phyloP scores from a whole-genome alignment of 2,113 vertebrate genomes.

The Cisticola juncidis region DNA sequence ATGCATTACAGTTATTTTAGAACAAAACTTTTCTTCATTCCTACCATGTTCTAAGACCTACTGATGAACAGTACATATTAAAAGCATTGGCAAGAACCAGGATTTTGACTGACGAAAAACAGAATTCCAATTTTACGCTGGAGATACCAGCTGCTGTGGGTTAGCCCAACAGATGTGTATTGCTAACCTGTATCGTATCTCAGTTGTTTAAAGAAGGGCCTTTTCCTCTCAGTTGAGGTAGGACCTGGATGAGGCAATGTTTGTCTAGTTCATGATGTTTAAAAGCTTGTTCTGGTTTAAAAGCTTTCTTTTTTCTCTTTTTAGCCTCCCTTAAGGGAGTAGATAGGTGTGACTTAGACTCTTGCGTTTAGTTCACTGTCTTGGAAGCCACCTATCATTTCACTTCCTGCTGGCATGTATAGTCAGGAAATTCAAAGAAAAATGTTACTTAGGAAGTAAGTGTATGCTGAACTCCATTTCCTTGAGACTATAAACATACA shows the following conservation, averaged over 20 bases:
- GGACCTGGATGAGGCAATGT: not conserved
- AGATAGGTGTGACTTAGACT: not conserved
- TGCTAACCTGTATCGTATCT: not conserved
- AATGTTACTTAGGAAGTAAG: not conserved
- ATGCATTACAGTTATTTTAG: not conserved
- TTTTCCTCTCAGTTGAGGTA: not conserved
- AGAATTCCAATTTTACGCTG: not conserved
- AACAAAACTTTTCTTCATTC: not conserved
- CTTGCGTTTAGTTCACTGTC: not conserved
- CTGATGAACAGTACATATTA: not conserved
- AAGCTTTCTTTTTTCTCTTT: not conserved
- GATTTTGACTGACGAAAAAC: not conserved
- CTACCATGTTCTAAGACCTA: not conserved
- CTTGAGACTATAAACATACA: not conserved
- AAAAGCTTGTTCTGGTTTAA: not conserved
- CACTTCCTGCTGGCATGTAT: not conserved
- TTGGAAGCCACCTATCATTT: not conserved
- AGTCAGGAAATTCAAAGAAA: not conserved
- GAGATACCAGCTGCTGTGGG: not conserved
- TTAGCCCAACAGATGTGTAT: not conserved
- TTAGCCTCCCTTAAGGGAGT: not conserved
- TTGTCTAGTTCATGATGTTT: not conserved
- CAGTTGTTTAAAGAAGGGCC: not conserved
- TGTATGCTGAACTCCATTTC: not conserved
- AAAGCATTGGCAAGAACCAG: not conserved